These are phyloP conservation scores for Solenopsis fugax DNA, from an alignment of 1,140 invertebrate genomes.

Conservation along the genomic window DNA sequence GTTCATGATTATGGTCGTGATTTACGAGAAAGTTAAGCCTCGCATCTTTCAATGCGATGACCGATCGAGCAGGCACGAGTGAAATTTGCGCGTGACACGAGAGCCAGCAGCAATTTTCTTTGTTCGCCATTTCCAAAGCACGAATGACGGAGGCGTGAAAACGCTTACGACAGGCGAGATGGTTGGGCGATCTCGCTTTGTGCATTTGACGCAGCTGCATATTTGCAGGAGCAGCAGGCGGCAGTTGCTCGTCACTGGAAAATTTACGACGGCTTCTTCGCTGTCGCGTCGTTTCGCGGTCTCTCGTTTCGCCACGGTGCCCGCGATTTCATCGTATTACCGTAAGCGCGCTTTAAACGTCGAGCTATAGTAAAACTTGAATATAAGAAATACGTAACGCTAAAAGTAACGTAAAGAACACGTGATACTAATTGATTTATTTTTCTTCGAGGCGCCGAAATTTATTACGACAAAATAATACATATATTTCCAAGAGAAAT, in stretches of 20 bases:
- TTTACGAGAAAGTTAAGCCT: not conserved
- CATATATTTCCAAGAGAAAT: conserved; percentile 1
- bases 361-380: not conserved
- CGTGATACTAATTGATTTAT: not conserved
- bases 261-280: conserved; percentile 75
- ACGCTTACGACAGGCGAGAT: conserved; percentile 61
- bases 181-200: conserved; percentile 67
- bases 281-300: conserved; percentile 37
- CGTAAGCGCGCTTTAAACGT: conserved; percentile 72
- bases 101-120: conserved; percentile 60
- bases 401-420: not conserved
- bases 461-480: conserved; percentile 10
- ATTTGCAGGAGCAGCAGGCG: conserved; percentile 47
- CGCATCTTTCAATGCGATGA: not conserved
- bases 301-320: conserved; percentile 38
- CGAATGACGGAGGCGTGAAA: conserved; percentile 56
- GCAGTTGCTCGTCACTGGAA: conserved; percentile 69
- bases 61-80: not conserved
- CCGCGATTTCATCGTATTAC: conserved; percentile 70
- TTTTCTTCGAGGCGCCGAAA: not conserved
- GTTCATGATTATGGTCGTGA: not conserved
- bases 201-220: conserved; percentile 68
- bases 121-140: conserved; percentile 47
- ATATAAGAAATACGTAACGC: not conserved
- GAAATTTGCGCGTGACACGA: conserved; percentile 36